A percentile compares a stretch with the other conserved stretches of the same genome.
These are phyloP conservation scores for Drosophila diplacantha DNA, from an alignment of 2,888 invertebrate species.

Conservation along the genomic window DNA sequence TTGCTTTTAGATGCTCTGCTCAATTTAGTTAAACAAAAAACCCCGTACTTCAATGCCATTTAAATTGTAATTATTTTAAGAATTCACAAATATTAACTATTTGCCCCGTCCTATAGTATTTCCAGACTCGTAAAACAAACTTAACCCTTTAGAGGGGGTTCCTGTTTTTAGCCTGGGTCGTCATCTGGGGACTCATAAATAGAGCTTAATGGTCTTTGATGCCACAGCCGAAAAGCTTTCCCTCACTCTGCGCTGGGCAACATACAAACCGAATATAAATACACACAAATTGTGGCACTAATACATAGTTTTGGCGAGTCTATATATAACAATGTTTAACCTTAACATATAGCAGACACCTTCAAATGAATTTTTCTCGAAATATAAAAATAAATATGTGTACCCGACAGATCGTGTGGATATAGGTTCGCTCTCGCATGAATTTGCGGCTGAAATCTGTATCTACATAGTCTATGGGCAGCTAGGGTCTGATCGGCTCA, in stretches of 20 bases:
- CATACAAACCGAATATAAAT: conserved; percentile 41
- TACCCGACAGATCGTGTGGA: conserved; percentile 24
- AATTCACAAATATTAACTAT: background rate
- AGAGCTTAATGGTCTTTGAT: conserved; percentile 45
- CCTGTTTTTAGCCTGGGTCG: conserved; percentile 6
- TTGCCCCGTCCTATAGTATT: background rate
- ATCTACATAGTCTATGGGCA: conserved; percentile 41
- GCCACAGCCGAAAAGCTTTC: conserved; percentile 51
- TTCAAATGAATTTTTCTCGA: conserved; percentile 62
- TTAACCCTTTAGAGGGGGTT: background rate
- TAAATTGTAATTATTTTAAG: background rate
- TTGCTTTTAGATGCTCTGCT: conserved; percentile 5
- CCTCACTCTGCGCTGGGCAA: conserved; percentile 27
- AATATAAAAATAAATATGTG: conserved; percentile 70
- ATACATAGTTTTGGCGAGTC: conserved; percentile 37
- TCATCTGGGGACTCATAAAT: conserved; percentile 23
- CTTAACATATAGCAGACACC: conserved; percentile 71
- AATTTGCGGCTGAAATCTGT: conserved; percentile 34
- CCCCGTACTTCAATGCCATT: too few species aligned
- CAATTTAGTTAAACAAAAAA: background rate
- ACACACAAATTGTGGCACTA: conserved; percentile 27
- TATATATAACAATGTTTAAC: conserved; percentile 61
- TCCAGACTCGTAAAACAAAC: background rate
- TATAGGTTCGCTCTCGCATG: conserved; percentile 32
- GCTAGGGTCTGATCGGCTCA: conserved; percentile 47